A percentile compares a stretch with the other conserved stretches of the same genome.
phyloP scores from a whole-genome alignment of 2,113 vertebrate genomes.

The Erpornis zantholeuca region DNA sequence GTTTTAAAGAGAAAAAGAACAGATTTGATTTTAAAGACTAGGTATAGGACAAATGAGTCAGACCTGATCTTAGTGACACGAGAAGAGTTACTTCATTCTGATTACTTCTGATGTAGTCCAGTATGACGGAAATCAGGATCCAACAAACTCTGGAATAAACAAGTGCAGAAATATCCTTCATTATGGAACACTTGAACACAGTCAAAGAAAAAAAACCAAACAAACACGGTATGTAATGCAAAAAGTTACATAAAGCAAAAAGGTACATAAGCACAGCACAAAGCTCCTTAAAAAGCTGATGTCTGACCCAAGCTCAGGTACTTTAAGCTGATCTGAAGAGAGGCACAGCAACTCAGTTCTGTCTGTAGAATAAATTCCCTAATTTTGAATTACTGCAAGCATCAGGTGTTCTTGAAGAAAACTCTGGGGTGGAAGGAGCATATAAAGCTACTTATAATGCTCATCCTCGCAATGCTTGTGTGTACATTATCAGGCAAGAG shows the following conservation, averaged over 20 bases:
- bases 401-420: neutral
- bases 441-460: neutral
- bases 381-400: neutral
- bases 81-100: neutral
- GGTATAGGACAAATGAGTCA: constrained; percentile 43
- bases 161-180: neutral
- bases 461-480: neutral
- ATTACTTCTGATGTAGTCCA: neutral
- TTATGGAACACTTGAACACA: neutral
- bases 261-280: neutral
- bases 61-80: neutral
- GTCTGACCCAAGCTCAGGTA: neutral
- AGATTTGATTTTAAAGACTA: constrained; percentile 34
- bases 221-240: too few relatives aligned
- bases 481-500: neutral
- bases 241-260: neutral
- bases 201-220: neutral
- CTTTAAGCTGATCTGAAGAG: neutral
- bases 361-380: neutral
- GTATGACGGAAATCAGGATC: neutral
- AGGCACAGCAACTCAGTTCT: neutral
- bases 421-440: neutral
- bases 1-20: constrained; percentile 29
- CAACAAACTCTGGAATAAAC: neutral
- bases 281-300: neutral